Evolutionary conservation across 2,888 invertebrate species (phyloP).

Genomic region (Acanthosepion lycidas): DNA sequence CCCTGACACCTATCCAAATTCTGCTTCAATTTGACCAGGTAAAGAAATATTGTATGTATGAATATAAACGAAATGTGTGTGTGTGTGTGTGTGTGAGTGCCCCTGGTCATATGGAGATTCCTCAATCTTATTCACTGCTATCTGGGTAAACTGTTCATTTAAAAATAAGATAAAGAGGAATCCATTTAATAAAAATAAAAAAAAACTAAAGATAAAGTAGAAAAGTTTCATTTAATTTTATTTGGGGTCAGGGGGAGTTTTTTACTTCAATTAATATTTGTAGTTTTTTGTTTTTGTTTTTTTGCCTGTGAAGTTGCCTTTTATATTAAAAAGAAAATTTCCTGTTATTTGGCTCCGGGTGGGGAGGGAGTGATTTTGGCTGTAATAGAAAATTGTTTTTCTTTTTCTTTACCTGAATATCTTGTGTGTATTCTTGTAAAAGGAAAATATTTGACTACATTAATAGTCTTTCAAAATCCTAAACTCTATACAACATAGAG

Average conservation of each 20-base stretch:
- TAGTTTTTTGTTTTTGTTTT: background rate
- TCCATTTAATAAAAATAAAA: background rate
- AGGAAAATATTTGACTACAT: too few species aligned
- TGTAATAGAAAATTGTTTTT: too few species aligned
- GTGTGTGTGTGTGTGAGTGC: background rate
- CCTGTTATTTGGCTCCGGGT: background rate
- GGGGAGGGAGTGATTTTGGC: too few species aligned
- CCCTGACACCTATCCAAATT: background rate
- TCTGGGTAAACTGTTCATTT: background rate
- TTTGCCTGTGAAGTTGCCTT: constrained; percentile 2
- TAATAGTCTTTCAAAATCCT: too few species aligned
- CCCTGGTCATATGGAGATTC: background rate
- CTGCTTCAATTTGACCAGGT: constrained; percentile 33
- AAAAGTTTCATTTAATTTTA: too few species aligned
- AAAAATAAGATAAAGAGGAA: background rate
- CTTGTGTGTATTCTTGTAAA: too few species aligned
- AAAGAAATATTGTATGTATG: background rate
- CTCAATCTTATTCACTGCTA: background rate
- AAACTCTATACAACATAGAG: too few species aligned
- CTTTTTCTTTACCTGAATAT: too few species aligned
- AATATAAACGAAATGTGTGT: background rate
- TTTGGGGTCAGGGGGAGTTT: too few species aligned
- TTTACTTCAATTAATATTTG: background rate
- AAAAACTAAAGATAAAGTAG: background rate
- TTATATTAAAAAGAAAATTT: background rate